A percentile compares a stretch with the other conserved stretches of the same genome.
Evolutionary conservation across 2,113 vertebrate genomes (phyloP).

Genomic region (Pan troglodytes): DNA sequence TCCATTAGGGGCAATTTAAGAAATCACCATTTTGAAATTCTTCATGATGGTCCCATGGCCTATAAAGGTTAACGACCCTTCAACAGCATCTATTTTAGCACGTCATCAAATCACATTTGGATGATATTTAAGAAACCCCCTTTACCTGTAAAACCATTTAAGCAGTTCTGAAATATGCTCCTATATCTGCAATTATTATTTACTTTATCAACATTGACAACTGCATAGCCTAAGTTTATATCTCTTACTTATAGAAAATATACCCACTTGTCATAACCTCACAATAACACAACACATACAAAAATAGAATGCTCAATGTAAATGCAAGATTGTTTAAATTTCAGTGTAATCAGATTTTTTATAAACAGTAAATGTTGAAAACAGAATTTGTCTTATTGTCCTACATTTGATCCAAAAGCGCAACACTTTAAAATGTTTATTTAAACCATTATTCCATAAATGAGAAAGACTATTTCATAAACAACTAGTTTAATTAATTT

Average conservation of each 20-base stretch:
- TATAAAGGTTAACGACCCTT: constrained; percentile 34
- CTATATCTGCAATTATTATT: not conserved
- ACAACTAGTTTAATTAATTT: not conserved
- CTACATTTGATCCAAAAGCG: not conserved
- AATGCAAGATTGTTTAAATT: constrained; percentile 22
- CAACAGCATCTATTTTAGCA: not conserved
- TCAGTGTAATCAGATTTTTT: not conserved
- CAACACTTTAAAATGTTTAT: not conserved
- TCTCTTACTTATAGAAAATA: not conserved
- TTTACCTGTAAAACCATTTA: not conserved
- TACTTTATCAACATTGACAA: not conserved
- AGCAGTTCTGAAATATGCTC: not conserved
- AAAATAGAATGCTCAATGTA: constrained; percentile 5
- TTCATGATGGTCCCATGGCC: not conserved
- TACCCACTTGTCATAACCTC: not conserved
- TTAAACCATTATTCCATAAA: not conserved
- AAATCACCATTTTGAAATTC: constrained; percentile 18
- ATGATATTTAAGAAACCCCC: not conserved
- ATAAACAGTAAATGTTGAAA: not conserved
- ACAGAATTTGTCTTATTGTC: not conserved
- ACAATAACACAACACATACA: not conserved
- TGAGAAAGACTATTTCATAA: not conserved
- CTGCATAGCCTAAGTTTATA: not conserved
- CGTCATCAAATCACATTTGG: not conserved
- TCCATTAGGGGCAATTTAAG: not conserved